phyloP scores from a whole-genome alignment of 2,113 vertebrate species.

The Lepidothrix coronata region DNA sequence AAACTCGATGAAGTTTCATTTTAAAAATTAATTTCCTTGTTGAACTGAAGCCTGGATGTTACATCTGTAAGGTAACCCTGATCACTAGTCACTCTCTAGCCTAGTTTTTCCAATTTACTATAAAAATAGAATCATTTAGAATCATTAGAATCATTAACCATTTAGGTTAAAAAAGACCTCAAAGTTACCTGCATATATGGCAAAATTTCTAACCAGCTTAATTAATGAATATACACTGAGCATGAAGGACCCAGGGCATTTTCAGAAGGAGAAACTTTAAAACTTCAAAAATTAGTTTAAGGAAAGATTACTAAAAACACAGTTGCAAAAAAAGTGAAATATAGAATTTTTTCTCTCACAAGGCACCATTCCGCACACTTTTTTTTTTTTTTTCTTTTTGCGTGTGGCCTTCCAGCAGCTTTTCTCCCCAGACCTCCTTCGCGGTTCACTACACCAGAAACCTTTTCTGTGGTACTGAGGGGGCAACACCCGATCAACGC shows the following conservation, averaged over 20 bases:
- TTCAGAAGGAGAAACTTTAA: not conserved
- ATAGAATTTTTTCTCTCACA: rapidly evolving
- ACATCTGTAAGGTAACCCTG: not conserved
- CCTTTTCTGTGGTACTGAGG: not conserved
- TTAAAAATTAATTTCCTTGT: not conserved
- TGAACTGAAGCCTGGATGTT: not conserved
- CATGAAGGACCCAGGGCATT: not conserved
- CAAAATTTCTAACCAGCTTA: not conserved
- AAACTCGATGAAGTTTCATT: not conserved
- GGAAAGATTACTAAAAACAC: not conserved
- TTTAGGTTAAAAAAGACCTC: not conserved
- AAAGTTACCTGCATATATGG: not conserved
- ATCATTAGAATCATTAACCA: not conserved
- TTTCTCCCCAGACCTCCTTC: rapidly evolving
- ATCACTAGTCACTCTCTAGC: not conserved
- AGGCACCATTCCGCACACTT: rapidly evolving
- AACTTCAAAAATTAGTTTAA: not conserved
- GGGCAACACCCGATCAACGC: rapidly evolving
- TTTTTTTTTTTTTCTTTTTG: not conserved
- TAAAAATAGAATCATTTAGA: not conserved
- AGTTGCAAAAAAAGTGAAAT: not conserved
- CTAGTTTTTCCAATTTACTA: not conserved
- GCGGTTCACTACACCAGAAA: rapidly evolving
- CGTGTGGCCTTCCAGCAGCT: rapidly evolving
- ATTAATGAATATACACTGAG: not conserved